These are phyloP conservation scores for Oncorhynchus mykiss DNA, from an alignment of 2,113 vertebrate genomes.

Conservation along the genomic window DNA sequence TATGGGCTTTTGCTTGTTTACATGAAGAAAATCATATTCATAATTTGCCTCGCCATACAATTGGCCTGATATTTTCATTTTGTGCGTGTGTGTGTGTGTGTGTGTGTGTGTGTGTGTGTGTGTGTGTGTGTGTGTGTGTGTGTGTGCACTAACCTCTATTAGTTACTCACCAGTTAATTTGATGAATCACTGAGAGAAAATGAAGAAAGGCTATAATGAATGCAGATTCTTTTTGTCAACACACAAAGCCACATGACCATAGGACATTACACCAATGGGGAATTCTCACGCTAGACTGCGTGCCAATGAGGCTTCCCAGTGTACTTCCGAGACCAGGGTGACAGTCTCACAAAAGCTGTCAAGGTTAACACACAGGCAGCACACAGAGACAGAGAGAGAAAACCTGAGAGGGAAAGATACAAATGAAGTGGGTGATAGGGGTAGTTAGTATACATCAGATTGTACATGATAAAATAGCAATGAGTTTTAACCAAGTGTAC, in stretches of 20 bases:
- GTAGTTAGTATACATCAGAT: background rate
- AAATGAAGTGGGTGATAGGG: conserved; percentile 6
- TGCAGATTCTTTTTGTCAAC: conserved; percentile 58
- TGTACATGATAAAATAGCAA: conserved; percentile 42
- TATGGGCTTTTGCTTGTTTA: conserved; percentile 7
- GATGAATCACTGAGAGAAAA: conserved; percentile 45
- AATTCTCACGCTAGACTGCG: conserved; percentile 69
- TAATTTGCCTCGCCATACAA: background rate
- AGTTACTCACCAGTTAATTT: conserved; percentile 55
- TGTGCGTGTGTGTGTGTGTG: too few species aligned
- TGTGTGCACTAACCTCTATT: conserved; percentile 32
- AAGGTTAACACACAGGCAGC: conserved; percentile 66
- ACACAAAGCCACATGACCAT: conserved; percentile 19
- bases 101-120: too few species aligned
- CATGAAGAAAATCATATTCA: background rate
- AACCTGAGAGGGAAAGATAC: background rate
- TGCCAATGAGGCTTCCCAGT: conserved; percentile 70
- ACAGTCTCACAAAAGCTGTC: conserved; percentile 71
- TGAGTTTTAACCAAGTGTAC: conserved; percentile 19
- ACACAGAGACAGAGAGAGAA: conserved; percentile 40
- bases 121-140: background rate
- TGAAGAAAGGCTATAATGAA: conserved; percentile 67
- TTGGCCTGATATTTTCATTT: too few species aligned
- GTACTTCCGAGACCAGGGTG: conserved; percentile 68
- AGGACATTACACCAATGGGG: conserved; percentile 64